Conservation (phyloP, 2,888 invertebrate genomes). For the Drosophila leonis region DNA sequence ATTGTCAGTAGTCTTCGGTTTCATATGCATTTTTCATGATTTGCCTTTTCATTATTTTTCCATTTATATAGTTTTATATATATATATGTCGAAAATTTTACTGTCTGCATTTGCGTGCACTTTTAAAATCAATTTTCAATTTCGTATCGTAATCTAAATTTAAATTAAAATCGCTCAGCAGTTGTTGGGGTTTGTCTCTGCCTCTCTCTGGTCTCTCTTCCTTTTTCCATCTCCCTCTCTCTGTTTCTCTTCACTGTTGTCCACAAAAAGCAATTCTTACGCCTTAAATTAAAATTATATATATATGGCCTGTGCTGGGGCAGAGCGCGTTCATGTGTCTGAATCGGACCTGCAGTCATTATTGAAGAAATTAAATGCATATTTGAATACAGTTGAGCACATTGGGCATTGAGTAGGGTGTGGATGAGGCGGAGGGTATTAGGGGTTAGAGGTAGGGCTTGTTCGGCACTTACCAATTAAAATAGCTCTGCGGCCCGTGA, state of each 20-base stretch:
- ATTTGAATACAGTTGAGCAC: slow-evolving; percentile 16
- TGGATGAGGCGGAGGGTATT: background rate
- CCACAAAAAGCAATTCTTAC: slow-evolving; percentile 73
- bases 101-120: slow-evolving; percentile 42
- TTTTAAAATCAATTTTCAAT: slow-evolving; percentile 61
- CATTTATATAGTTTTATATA: background rate
- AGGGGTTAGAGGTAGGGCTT: background rate
- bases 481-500: slow-evolving; percentile 87
- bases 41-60: slow-evolving; percentile 21
- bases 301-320: slow-evolving; percentile 57
- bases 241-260: slow-evolving; percentile 24
- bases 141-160: slow-evolving; percentile 69
- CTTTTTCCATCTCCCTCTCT: background rate
- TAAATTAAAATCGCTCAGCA: slow-evolving; percentile 70
- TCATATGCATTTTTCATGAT: slow-evolving; percentile 58
- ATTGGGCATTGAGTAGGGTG: background rate
- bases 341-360: slow-evolving; percentile 72
- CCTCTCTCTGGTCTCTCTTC: slow-evolving; percentile 20
- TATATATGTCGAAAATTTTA: slow-evolving; percentile 34
- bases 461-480: slow-evolving; percentile 87
- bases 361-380: slow-evolving; percentile 42
- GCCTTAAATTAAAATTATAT: slow-evolving; percentile 81
- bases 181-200: slow-evolving; percentile 21
- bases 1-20: slow-evolving; percentile 78
- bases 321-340: slow-evolving; percentile 78